phyloP scores from a whole-genome alignment of 2,797 vertebrate genomes.

The Galago senegalensis region DNA sequence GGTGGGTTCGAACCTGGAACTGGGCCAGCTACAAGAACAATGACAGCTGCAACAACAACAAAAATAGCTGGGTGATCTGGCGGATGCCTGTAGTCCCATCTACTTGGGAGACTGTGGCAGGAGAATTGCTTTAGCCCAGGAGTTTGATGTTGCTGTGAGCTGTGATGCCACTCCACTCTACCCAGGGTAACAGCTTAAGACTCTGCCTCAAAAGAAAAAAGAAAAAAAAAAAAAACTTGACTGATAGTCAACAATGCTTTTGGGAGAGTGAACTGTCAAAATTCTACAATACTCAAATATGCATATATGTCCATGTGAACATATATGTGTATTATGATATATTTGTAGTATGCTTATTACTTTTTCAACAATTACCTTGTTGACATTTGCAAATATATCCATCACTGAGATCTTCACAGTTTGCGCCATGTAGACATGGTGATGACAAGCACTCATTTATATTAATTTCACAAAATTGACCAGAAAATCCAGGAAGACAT shows the following conservation, averaged over 20 bases:
- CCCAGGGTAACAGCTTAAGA: too few relatives aligned
- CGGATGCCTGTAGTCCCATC: too few relatives aligned
- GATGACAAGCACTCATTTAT: constrained; percentile 94
- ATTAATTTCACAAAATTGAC: constrained; percentile 94
- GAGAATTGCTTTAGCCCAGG: too few relatives aligned
- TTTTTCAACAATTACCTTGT: constrained; percentile 90
- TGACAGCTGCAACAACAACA: too few relatives aligned
- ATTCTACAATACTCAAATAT: neutral
- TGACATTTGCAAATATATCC: constrained; percentile 94
- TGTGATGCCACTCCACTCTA: too few relatives aligned
- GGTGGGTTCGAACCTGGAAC: too few relatives aligned
- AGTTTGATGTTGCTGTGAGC: too few relatives aligned
- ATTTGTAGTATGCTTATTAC: neutral
- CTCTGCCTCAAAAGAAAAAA: too few relatives aligned
- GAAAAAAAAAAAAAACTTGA: neutral
- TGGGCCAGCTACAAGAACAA: too few relatives aligned
- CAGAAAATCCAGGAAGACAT: constrained; percentile 93
- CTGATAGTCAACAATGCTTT: neutral
- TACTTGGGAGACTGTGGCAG: too few relatives aligned
- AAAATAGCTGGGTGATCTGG: too few relatives aligned
- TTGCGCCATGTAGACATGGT: constrained; percentile 91
- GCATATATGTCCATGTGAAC: neutral
- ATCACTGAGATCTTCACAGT: constrained; percentile 93
- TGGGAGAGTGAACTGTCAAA: neutral
- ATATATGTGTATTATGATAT: neutral